Evolutionary conservation across 2,113 vertebrate species (phyloP), one percentile per base, ranked within the genome.

Genomic region (Aleadryas rufinucha): DNA sequence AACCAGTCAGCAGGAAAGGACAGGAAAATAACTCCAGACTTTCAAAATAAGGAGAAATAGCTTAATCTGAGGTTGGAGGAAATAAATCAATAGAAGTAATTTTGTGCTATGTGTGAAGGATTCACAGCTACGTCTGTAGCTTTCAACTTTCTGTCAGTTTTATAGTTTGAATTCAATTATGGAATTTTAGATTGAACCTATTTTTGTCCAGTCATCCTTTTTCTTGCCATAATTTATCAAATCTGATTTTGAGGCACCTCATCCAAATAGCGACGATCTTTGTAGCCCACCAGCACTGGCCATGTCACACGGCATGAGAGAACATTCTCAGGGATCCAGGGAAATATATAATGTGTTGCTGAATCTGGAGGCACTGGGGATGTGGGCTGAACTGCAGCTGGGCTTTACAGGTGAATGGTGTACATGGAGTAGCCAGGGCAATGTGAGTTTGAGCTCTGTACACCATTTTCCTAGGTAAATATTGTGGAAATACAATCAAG

Each of bases 21-120:
- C 7, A 59, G 56, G 5, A 88, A 86, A 85, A 27, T n/a, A 71
- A 52, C 16, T 60, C 47, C 30, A 69, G 59, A 79, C 57, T 77
- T 85, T 85, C 77, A 87, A 82, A 87, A 89, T 77, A 65, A 88
- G 35, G 33, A 87, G 30, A 76, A 93, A 77, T 72, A 72, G 42
- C 63, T 64, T 84, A 76, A 87, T 85, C 39, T 91, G 53, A 59
- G 5, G 9, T 35, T 95, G 74, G 54, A 95, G 33, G 27, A 93
- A 96, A 83, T 91, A 87, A 89, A 97, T 87, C 59, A 63, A 93
- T 91, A 93, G 83, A 96, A 92, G 71, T 66, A 94, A 95, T 96
- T 94, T 93, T 88, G 66, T 79, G 39, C 39, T 88, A 59, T 22
- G 5, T 94, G 50, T 86, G 90, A 87, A 90, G 44, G 26, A 6